A percentile compares a stretch with the other conserved stretches of the same genome.
Evolutionary conservation across 2,113 vertebrate genomes (phyloP).

Genomic region (Poeciliopsis retropinna): DNA sequence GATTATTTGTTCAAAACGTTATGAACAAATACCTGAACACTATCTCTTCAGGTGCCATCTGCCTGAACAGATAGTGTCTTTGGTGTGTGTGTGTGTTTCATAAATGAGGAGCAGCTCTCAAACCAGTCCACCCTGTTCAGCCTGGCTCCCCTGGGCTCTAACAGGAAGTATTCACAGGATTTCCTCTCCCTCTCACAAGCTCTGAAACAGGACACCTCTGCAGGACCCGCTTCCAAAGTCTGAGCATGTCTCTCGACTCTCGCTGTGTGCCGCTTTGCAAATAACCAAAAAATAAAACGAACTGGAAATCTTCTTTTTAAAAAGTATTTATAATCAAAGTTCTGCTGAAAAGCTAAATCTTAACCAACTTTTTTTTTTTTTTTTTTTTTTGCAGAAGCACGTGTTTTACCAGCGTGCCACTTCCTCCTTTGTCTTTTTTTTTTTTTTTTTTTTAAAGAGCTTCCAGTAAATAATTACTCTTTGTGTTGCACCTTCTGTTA

Average conservation of each 20-base stretch:
- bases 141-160: conserved; percentile 76
- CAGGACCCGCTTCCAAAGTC: conserved; percentile 57
- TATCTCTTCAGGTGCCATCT: too few relatives aligned
- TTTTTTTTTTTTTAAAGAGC: conserved; percentile 11
- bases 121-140: conserved; percentile 78
- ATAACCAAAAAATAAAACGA: conserved; percentile 4
- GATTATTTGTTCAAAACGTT: conserved; percentile 53
- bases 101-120: conserved; percentile 72
- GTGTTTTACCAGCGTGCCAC: conserved; percentile 20
- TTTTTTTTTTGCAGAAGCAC: conserved; percentile 5
- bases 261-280: conserved; percentile 28
- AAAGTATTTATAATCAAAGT: conserved; percentile 14
- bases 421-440: conserved; percentile 35
- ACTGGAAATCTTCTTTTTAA: background rate
- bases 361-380: background rate
- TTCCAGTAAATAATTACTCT: conserved; percentile 26
- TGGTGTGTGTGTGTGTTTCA: conserved; percentile 29
- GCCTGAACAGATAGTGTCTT: background rate
- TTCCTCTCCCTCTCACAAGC: conserved; percentile 73
- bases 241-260: conserved; percentile 50
- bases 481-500: background rate
- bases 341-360: background rate
- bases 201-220: conserved; percentile 78
- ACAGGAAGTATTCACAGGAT: conserved; percentile 83
- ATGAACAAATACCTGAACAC: too few relatives aligned